Evolutionary conservation across 1,140 invertebrate species (phyloP), one percentile per base, ranked within the genome.

Genomic region (Metopolophium dirhodum): DNA sequence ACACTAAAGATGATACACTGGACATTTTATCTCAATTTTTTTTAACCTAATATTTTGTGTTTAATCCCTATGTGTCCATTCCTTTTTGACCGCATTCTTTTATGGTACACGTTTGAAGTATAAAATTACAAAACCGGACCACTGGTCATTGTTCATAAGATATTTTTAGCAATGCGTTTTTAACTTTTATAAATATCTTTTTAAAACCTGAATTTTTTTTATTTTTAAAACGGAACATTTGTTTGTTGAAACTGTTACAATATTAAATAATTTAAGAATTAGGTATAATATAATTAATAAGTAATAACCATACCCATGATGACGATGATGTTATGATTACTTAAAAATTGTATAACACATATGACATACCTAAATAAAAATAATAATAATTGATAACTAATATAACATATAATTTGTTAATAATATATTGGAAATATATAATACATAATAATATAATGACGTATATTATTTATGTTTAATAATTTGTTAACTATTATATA

Each of bases 51-150:
- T 68, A 68, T 90, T 61, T 90, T 41, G 23, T 61, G 41, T 68
- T 30, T 68, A 45, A n/a, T n/a, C 54, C 89, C 57, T 61, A 41
- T 30, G 57, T 45, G 30, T 90, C 89, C 89, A 45, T 90, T 90
- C 51, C 37, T 61, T 90, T 90, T 90, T 90, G 89, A 90, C 89
- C 89, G 89, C 89, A 90, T 90, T 90, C 89, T 90, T 90, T 90
- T 41, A 45, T 30, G 26, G 89, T 90, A 90, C 57, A 90, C 89
- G 89, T 68, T 61, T 45, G 37, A 45, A 68, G 89, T 90, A 68
- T 68, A 68, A 61, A 90, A 61, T 90, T 61, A 90, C 54, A 90
- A 68, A 90, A 90, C 89, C 89, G 89, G 89, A 90, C 89, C 89
- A 30, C 37, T 45, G 89, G 35, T 90, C 26, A 61, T 90, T 90